Conservation (phyloP, 1,140 invertebrate species). For the Cydia pomonella region DNA sequence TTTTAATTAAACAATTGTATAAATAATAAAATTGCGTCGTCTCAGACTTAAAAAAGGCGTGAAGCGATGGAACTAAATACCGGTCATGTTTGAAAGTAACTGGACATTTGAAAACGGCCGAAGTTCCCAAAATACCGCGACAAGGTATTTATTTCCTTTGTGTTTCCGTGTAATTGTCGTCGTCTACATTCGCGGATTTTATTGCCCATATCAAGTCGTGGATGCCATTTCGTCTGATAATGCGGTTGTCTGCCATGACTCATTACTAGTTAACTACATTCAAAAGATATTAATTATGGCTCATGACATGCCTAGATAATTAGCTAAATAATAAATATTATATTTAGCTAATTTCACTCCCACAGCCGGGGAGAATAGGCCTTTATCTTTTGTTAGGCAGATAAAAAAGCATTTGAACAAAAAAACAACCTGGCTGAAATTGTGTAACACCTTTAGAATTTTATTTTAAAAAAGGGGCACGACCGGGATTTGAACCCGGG, state of each 20-base stretch:
- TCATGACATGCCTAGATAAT: not conserved
- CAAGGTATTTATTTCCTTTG: constrained; percentile 51
- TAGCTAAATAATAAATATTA: too few relatives aligned
- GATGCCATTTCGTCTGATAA: constrained; percentile 13
- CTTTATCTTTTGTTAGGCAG: too few relatives aligned
- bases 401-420: too few relatives aligned
- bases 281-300: not conserved
- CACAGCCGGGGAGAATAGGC: too few relatives aligned
- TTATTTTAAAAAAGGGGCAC: constrained; percentile 11
- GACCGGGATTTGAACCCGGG: constrained; percentile 31
- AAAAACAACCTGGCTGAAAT: too few relatives aligned
- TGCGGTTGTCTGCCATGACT: constrained; percentile 11
- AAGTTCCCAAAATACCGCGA: constrained; percentile 19
- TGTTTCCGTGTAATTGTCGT: constrained; percentile 70
- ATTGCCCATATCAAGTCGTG: constrained; percentile 76
- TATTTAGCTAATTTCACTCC: too few relatives aligned
- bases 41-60: too few relatives aligned
- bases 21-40: too few relatives aligned
- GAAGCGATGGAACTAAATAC: too few relatives aligned
- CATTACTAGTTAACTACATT: not conserved
- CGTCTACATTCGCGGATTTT: constrained; percentile 62
- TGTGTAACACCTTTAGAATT: too few relatives aligned
- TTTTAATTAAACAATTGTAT: too few relatives aligned
- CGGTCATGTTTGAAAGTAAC: not conserved
- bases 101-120: not conserved